Evolutionary conservation across 2,113 vertebrate genomes (phyloP).

Genomic region (Malurus melanocephalus): DNA sequence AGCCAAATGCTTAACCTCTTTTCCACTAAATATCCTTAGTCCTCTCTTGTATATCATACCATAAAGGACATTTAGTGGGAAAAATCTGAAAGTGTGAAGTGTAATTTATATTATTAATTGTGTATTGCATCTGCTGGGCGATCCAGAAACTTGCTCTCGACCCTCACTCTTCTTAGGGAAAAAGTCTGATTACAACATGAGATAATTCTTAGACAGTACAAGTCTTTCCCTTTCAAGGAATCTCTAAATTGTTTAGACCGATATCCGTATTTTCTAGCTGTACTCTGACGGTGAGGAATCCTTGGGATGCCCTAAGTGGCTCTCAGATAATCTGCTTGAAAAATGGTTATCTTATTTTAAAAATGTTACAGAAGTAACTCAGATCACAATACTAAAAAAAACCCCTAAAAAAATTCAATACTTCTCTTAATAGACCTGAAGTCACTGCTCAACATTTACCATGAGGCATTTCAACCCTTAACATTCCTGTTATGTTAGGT

Average conservation of each 20-base stretch:
- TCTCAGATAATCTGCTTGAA: neutral
- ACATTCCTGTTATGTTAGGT: neutral
- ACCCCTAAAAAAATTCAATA: neutral
- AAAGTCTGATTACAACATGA: neutral
- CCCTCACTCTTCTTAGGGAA: neutral
- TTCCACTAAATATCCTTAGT: neutral
- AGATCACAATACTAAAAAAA: neutral
- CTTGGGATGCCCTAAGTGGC: neutral
- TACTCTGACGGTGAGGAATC: neutral
- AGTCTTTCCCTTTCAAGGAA: slow-evolving; percentile 43
- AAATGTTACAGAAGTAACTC: neutral
- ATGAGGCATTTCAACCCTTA: neutral
- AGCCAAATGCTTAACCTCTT: neutral
- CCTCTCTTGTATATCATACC: neutral
- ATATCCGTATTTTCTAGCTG: neutral
- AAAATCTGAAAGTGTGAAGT: neutral
- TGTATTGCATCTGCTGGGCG: neutral
- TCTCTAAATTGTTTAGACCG: neutral
- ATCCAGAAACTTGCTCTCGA: neutral
- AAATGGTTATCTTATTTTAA: neutral
- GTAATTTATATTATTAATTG: neutral
- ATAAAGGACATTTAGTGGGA: neutral
- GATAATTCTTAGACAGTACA: neutral
- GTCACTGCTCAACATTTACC: neutral
- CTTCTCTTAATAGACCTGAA: neutral